These are phyloP conservation scores for Silurus meridionalis DNA, from an alignment of 2,113 vertebrate genomes.

Conservation along the genomic window DNA sequence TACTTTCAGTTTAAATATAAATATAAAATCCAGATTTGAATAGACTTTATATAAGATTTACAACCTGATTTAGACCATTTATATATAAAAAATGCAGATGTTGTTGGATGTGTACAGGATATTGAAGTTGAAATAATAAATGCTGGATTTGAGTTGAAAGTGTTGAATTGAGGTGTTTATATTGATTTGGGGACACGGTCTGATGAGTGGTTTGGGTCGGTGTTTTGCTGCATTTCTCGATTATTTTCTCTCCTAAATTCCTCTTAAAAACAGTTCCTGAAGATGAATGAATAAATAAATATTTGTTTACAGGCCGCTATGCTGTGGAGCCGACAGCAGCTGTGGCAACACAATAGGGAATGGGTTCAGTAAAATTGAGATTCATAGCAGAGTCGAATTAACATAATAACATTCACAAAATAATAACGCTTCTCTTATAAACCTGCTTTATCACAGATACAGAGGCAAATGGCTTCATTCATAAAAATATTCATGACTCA, in stretches of 20 bases:
- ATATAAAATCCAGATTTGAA: neutral
- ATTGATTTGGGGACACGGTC: neutral
- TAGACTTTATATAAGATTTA: neutral
- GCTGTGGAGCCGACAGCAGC: neutral
- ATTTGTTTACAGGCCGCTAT: neutral
- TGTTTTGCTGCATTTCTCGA: neutral
- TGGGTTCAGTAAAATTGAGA: neutral
- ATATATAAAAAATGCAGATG: neutral
- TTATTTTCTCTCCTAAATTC: neutral
- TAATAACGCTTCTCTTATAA: neutral
- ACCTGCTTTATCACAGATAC: neutral
- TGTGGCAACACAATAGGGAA: neutral
- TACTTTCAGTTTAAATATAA: neutral
- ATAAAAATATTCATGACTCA: constrained; percentile 9
- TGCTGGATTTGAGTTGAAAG: neutral
- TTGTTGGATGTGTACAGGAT: neutral
- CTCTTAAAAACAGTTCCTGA: neutral
- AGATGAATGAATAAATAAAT: neutral
- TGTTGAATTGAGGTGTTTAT: neutral
- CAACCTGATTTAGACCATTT: neutral
- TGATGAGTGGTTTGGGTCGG: neutral
- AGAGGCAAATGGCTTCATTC: neutral
- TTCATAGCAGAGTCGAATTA: constrained; percentile 16
- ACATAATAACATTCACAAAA: neutral
- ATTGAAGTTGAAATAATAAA: neutral